A percentile compares a stretch with the other conserved stretches of the same genome.
Conservation (phyloP, 2,888 invertebrate genomes). For the Notodonta ziczac region DNA sequence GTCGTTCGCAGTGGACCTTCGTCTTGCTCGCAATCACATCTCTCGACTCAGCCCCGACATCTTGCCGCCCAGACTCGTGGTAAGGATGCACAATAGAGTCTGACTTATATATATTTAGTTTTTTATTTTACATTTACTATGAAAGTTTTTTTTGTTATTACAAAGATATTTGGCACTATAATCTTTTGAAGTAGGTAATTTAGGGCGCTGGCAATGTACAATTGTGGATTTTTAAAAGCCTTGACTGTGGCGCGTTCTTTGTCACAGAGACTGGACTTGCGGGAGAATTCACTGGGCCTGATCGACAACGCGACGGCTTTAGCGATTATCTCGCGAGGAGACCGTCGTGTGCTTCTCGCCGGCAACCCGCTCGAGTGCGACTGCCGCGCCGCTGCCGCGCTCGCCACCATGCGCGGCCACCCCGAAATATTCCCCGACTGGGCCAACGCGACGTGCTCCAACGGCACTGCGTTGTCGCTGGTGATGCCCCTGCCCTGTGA, state of each 20-base stretch:
- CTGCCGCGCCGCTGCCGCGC: conserved; percentile 65
- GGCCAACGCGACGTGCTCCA: neutral
- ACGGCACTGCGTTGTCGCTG: neutral
- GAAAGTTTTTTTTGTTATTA: neutral
- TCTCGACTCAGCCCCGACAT: neutral
- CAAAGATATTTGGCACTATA: too few species aligned
- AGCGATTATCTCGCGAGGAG: neutral
- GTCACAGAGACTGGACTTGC: neutral
- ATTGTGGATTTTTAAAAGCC: too few species aligned
- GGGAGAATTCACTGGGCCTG: neutral
- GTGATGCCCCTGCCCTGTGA: neutral
- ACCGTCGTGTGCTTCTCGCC: neutral
- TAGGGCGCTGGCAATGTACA: too few species aligned
- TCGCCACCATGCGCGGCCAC: neutral
- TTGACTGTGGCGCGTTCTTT: neutral
- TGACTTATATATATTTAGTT: neutral
- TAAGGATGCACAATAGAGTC: neutral
- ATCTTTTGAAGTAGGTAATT: too few species aligned
- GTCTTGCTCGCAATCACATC: neutral
- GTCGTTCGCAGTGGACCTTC: neutral
- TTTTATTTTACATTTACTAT: too few species aligned
- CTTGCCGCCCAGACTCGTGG: neutral
- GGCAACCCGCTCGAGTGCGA: neutral
- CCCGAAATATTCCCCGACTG: neutral
- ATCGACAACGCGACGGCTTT: neutral